Conservation (phyloP, 2,797 vertebrate species). For the Sebastes jordani region DNA sequence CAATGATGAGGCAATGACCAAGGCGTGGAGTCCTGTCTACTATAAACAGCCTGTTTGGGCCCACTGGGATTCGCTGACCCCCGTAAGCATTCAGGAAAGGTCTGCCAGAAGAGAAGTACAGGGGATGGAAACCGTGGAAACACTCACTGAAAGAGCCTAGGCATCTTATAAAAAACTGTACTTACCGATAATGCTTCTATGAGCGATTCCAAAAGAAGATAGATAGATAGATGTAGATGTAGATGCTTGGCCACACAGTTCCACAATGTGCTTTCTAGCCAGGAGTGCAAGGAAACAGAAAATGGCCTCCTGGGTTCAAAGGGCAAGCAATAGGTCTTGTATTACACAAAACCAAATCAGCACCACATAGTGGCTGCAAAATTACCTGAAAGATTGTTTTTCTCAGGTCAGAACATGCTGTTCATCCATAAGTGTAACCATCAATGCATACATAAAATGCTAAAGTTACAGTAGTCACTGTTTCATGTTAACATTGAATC, state of each 20-base stretch:
- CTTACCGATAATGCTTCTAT: neutral
- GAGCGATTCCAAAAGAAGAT: neutral
- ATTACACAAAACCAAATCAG: neutral
- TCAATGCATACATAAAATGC: neutral
- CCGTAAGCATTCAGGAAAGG: neutral
- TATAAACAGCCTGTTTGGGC: no score
- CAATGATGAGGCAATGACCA: neutral
- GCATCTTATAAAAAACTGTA: neutral
- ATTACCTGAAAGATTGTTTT: neutral
- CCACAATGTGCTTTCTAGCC: neutral
- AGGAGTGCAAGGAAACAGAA: neutral
- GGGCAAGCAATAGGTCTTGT: neutral
- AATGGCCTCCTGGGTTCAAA: neutral
- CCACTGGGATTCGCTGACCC: neutral
- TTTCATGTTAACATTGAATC: neutral
- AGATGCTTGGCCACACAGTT: neutral
- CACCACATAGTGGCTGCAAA: neutral
- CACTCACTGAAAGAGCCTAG: neutral
- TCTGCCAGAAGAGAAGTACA: neutral
- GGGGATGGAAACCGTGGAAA: no score
- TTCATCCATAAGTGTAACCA: neutral
- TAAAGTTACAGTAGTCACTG: neutral
- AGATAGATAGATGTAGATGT: neutral
- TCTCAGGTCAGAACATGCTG: neutral
- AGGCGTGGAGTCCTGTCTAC: neutral